Base-by-base conservation (phyloP, 2,113 vertebrate genomes). In the Pristiophorus japonicus region DNA sequence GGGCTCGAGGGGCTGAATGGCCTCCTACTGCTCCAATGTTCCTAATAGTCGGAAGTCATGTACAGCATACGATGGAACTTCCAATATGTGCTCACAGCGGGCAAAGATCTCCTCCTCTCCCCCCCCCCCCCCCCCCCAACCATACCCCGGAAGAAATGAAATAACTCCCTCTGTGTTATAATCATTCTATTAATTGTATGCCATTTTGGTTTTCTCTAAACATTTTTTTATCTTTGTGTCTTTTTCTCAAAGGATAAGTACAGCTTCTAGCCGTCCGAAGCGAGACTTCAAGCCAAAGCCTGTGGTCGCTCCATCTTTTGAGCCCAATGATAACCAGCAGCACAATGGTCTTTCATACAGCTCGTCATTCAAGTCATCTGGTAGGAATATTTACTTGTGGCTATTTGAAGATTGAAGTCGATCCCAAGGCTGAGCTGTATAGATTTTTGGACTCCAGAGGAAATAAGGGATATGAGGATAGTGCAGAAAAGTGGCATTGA, bases 251-350 rank as follows among this genome's bases (percentile, higher is more conserved):
- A 99, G 99, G 96, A 98, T 99, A 96, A 96, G 97, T 11, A 95
- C 97, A 65, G 97, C 98, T 8, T 98, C 98, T 96, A 97, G 96
- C 92, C 96, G 97, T n/a, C 98, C 98, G 95, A 98, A 96, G 96
- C 97, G 97, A 73, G 98, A 98, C 90, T 98, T 98, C 96, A 98
- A 97, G 96, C 97, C 98, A 87, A 98, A 98, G 96, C 97, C 98
- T 1, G 93, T 97, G 87, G 96, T 98, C 93, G 97, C 96, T 95
- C 97, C 97, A 95, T 97, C 97, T 62, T 96, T 98, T 5, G 98
- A 98, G 95, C 66, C 96, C 0, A 96, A 96, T 95, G 97, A 98
- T 96, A 97, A 96, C 96, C 97, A 96, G 92, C 98, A 98, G 95
- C 97, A 98, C 96, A 99, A 98, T 87, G 98, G 98, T 20, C 96